phyloP scores from a whole-genome alignment of 1,140 invertebrate species.

The Charaxes varanes region DNA sequence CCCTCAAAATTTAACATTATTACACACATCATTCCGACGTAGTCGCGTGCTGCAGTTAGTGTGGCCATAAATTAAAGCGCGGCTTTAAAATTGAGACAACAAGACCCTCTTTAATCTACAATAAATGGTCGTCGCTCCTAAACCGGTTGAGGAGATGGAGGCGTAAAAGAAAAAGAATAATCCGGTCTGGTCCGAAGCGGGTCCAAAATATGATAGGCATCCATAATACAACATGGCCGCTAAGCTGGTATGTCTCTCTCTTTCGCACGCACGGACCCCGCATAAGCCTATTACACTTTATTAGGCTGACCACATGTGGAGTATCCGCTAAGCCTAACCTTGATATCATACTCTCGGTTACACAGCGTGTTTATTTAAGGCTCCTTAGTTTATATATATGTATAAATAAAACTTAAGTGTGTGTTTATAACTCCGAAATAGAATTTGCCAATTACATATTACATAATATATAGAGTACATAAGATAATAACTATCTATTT shows the following conservation, averaged over 20 bases:
- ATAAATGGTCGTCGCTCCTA: conserved; percentile 67
- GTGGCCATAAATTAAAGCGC: conserved; percentile 68
- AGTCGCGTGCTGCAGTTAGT: too few species aligned
- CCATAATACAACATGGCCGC: conserved; percentile 73
- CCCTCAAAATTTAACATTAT: too few species aligned
- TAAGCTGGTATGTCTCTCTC: conserved; percentile 56
- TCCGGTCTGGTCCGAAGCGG: conserved; percentile 66
- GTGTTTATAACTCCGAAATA: too few species aligned
- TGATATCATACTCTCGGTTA: conserved; percentile 67
- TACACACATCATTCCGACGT: too few species aligned
- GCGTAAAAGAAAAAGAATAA: conserved; percentile 69
- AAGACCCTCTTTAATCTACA: conserved; percentile 73
- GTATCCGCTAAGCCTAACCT: conserved; percentile 72
- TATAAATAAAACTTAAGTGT: too few species aligned
- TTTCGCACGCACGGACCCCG: conserved; percentile 30
- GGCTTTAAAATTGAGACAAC: conserved; percentile 73
- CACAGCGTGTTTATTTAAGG: conserved; percentile 41
- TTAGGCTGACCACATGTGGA: conserved; percentile 73
- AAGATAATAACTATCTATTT: too few species aligned
- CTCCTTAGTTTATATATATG: too few species aligned
- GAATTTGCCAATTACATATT: too few species aligned
- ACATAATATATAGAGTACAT: too few species aligned
- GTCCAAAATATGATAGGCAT: conserved; percentile 74
- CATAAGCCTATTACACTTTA: conserved; percentile 57
- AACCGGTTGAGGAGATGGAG: conserved; percentile 66